A percentile compares a stretch with the other conserved stretches of the same genome.
Evolutionary conservation across 2,888 invertebrate species (phyloP).

Genomic region (Limnephilus rhombicus): DNA sequence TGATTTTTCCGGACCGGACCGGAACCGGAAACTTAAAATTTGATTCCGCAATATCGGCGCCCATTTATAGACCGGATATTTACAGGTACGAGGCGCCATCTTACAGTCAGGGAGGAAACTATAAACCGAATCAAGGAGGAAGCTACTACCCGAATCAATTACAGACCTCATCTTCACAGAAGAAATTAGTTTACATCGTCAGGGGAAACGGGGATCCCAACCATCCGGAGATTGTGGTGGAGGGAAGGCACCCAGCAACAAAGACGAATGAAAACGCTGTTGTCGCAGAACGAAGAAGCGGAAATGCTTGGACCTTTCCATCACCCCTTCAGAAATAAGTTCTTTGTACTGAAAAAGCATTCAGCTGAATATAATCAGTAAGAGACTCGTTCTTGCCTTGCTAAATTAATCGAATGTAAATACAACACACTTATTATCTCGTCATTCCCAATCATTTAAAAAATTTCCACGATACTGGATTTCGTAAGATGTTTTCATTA

Average conservation of each 20-base stretch:
- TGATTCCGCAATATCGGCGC: conserved; percentile 70
- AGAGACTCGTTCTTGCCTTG: not conserved
- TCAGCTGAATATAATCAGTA: not conserved
- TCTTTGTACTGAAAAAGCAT: conserved; percentile 48
- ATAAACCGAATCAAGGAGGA: conserved; percentile 37
- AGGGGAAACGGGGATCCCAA: conserved; percentile 76
- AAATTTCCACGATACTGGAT: not conserved
- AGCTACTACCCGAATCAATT: conserved; percentile 43
- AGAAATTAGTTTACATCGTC: conserved; percentile 72
- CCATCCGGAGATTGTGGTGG: conserved; percentile 73
- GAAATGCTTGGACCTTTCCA: conserved; percentile 60
- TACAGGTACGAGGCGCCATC: conserved; percentile 28
- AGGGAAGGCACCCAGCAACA: conserved; percentile 14
- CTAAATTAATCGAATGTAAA: not conserved
- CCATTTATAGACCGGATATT: conserved; percentile 49
- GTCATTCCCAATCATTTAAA: not conserved
- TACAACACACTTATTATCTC: not conserved
- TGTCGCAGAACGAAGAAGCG: not conserved
- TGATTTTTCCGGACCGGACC: conserved; percentile 77
- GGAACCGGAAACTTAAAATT: conserved; percentile 76
- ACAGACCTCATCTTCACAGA: conserved; percentile 44
- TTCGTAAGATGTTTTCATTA: not conserved
- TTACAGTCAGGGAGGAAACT: conserved; percentile 44
- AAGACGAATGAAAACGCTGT: not conserved
- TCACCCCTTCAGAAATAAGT: conserved; percentile 51